phyloP scores from a whole-genome alignment of 2,113 vertebrate species.

The Thunnus thynnus region DNA sequence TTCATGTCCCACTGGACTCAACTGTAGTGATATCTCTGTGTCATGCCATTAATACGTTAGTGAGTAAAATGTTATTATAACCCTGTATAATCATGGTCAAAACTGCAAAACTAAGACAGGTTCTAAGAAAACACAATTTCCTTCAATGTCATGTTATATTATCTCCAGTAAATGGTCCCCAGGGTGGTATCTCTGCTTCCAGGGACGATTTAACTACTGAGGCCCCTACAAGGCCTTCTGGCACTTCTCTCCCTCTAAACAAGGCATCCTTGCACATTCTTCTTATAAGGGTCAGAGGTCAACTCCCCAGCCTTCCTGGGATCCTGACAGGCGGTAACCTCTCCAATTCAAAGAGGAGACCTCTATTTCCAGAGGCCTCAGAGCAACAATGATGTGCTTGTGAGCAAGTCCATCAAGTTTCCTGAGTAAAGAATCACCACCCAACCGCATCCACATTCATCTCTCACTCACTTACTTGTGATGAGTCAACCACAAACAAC shows the following conservation, averaged over 20 bases:
- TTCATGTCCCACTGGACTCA: slow-evolving; percentile 7
- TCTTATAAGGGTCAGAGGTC: slow-evolving; percentile 72
- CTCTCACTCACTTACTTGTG: slow-evolving; percentile 18
- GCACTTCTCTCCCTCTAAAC: slow-evolving; percentile 52
- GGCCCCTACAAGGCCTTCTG: slow-evolving; percentile 57
- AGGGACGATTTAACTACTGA: slow-evolving; percentile 37
- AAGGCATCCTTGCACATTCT: slow-evolving; percentile 71
- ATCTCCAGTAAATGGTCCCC: slow-evolving; percentile 44
- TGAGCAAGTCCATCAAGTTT: slow-evolving; percentile 64
- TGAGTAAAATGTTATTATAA: slow-evolving; percentile 20
- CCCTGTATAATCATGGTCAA: not conserved
- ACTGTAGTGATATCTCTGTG: not conserved
- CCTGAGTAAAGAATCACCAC: slow-evolving; percentile 63
- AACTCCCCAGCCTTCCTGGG: slow-evolving; percentile 48
- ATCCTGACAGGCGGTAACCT: slow-evolving; percentile 65
- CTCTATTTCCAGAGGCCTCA: slow-evolving; percentile 62
- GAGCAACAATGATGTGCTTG: slow-evolving; percentile 69
- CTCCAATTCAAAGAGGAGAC: slow-evolving; percentile 67
- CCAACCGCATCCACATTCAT: slow-evolving; percentile 23
- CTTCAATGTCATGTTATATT: slow-evolving; percentile 46
- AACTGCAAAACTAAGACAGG: slow-evolving; percentile 17
- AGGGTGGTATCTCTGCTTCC: slow-evolving; percentile 33
- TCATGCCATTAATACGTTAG: not conserved
- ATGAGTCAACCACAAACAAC: slow-evolving; percentile 37
- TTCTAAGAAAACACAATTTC: slow-evolving; percentile 47